Percentiles rank a stretch among this genome's conserved stretches.
phyloP scores from a whole-genome alignment of 2,888 invertebrate species.

The Dusona sp. region DNA sequence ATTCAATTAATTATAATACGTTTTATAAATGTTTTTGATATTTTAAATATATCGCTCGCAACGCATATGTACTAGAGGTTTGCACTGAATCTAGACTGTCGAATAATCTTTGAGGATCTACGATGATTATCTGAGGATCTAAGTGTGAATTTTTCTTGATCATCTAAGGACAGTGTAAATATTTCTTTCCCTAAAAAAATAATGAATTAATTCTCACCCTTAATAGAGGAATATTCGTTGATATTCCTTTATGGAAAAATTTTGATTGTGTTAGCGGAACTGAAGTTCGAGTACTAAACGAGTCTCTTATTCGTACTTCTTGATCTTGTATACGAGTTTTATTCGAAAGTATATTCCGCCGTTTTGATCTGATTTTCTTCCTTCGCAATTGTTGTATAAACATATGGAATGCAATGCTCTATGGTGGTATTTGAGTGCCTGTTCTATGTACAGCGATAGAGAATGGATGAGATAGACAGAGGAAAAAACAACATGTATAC shows the following conservation, averaged over 20 bases:
- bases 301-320: neutral
- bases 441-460: neutral
- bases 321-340: slow-evolving; percentile 24
- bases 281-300: slow-evolving; percentile 31
- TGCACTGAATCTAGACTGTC: neutral
- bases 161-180: neutral
- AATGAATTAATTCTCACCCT: neutral
- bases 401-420: slow-evolving; percentile 11
- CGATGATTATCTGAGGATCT: neutral
- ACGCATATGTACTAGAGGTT: neutral
- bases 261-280: slow-evolving; percentile 57
- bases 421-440: slow-evolving; percentile 1
- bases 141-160: neutral
- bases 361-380: slow-evolving; percentile 37
- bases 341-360: slow-evolving; percentile 20
- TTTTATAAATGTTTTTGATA: neutral
- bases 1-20: no score
- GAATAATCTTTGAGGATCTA: neutral
- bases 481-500: slow-evolving; percentile 1
- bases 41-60: neutral
- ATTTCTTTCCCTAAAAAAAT: neutral
- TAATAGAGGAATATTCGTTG: neutral
- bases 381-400: slow-evolving; percentile 22
- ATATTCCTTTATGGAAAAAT: neutral
- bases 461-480: neutral